Conservation (phyloP, 2,113 vertebrate genomes). For the Dipodomys merriami region DNA sequence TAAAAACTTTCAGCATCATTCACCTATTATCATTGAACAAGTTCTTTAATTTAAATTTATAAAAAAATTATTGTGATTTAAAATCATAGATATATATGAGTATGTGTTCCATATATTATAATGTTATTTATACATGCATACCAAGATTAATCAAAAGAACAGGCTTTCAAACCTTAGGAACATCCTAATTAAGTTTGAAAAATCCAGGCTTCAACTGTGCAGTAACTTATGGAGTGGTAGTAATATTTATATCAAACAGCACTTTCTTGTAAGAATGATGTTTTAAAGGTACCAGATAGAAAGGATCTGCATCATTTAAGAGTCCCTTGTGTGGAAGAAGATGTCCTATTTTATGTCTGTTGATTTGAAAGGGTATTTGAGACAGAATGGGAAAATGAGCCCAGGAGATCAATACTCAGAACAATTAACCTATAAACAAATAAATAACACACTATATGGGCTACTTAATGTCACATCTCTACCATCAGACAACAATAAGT, state of each 20-base stretch:
- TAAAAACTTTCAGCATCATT: background rate
- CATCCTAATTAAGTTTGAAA: background rate
- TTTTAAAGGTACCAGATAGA: constrained; percentile 40
- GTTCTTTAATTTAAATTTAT: constrained; percentile 43
- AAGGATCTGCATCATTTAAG: constrained; percentile 61
- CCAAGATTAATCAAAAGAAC: constrained; percentile 29
- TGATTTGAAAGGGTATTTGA: constrained; percentile 75
- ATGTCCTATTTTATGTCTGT: constrained; percentile 71
- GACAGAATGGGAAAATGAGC: constrained; percentile 66
- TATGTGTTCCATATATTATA: background rate
- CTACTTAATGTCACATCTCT: constrained; percentile 72
- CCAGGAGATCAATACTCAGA: constrained; percentile 76
- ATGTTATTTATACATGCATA: background rate
- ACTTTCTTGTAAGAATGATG: constrained; percentile 43
- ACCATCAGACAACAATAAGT: constrained; percentile 63
- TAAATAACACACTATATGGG: constrained; percentile 74
- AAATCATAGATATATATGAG: too few relatives aligned
- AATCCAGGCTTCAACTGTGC: background rate
- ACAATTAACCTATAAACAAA: constrained; percentile 80
- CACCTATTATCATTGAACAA: background rate
- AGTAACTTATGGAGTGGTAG: background rate
- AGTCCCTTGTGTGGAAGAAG: constrained; percentile 56
- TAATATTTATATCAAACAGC: constrained; percentile 13
- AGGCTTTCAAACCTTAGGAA: constrained; percentile 4
- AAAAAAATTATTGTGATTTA: constrained; percentile 43